Base-by-base conservation (phyloP, 2,113 vertebrate genomes). In the Ophiodon elongatus region DNA sequence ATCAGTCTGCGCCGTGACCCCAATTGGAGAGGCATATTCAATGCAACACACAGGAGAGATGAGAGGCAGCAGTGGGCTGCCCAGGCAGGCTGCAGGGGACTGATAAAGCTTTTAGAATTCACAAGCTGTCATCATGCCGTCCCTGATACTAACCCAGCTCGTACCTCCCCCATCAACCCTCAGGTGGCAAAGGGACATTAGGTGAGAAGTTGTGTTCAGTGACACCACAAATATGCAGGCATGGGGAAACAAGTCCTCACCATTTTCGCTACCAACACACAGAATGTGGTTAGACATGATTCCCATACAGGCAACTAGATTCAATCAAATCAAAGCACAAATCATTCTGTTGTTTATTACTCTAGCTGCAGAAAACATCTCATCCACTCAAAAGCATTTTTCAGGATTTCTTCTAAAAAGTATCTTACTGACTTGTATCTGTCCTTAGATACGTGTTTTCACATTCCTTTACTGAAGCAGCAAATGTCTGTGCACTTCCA, bases 51-150 rank as follows among this genome's bases (percentile, higher is more conserved):
- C 77, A 84, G 84, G 88, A 91, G 85, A 83, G 90, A 91, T 73
- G 85, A 87, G 83, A 91, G 76, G 80, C 85, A 73, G 86, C 85
- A 89, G 87, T 54, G 82, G 86, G 83, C 90, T 60, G 85, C 39
- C 78, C 68, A 83, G 83, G 81, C 89, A 81, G 84, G 91, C 94
- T 95, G 94, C 90, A 83, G 80, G 88, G 88, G 77, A 86, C 77
- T 67, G 93, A 95, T 95, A 95, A 95, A 93, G 88, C 86, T 82
- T 92, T 94, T 86, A 88, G 90, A 86, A 95, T 94, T 93, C 92
- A 88, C 76, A 33, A 88, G 89, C 87, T 84, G 84, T 90, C 91
- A 88, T 85, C 82, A 83, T 54, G 79, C 80, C 33, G 23, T 82
- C 76, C 79, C 66, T 66, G 76, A 88, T 81, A 75, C 79, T 43